Evolutionary conservation across 23 tunicate genomes (phyloP), one percentile per base, ranked within the genome.

Genomic region (Halocynthia roretzi): DNA sequence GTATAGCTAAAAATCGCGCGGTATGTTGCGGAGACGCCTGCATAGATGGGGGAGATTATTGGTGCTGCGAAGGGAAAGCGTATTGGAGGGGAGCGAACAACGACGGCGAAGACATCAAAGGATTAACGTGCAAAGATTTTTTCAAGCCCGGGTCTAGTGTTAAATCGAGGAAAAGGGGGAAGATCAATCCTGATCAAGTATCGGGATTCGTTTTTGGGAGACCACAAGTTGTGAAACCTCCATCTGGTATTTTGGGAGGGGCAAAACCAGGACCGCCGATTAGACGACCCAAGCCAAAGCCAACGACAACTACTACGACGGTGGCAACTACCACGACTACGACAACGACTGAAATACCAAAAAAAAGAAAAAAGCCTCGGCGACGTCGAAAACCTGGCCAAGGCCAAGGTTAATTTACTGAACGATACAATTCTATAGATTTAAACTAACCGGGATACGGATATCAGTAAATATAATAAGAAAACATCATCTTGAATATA

Each of bases 51-150:
- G 10, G 71, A n/a, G 61, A 53, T 14, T 90, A 66, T 80, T 90
- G 85, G 86, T 90, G 96, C 62, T 90, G 96, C 61, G 80, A 90
- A 52, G 94, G 94, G 64, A 83, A 77, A 71, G 88, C 87, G 22
- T 87, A 68, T 74, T 77, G 70, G 67, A 87, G 83, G 52, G 94
- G 94, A 10, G 81, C 80, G n/a, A 31, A 74, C 78, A 74, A 53
- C 63, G 67, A 70, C 58, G 94, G 94, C 15, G 87, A 60, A 10
- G 86, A 52, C 31, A 78, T 89, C 14, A 54, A 58, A 48, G 82
- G 88, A 21, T 51, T 89, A 67, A 65, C 80, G 0, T 89, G 95
- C 83, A 83, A 62, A 50, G 83, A 83, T 51, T 61, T 87, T 60
- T 87, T 87, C 78, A 74, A 74, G 21, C 62, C 44, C 44, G 44